Conservation (phyloP, 2,888 invertebrate species). For the Incurvaria masculella region DNA sequence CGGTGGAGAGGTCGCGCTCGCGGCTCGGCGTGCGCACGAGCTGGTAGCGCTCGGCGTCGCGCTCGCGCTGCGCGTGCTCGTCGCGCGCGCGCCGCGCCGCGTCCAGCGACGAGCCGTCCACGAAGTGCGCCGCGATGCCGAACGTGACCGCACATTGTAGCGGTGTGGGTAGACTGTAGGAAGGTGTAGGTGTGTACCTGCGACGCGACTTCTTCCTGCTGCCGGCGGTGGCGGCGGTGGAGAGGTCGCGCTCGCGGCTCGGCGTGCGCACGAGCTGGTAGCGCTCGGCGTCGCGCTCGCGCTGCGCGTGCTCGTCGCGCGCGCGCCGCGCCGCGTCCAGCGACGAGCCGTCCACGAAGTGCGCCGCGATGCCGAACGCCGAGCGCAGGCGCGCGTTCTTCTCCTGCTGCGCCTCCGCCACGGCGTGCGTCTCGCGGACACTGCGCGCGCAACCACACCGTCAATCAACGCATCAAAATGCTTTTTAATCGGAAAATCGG, state of each 20-base stretch:
- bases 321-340: constrained; percentile 73
- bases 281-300: constrained; percentile 38
- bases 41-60: constrained; percentile 61
- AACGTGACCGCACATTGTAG: constrained; percentile 63
- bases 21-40: constrained; percentile 74
- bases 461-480: no score
- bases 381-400: constrained; percentile 91
- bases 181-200: constrained; percentile 48
- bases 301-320: constrained; percentile 34
- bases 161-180: neutral
- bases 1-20: constrained; percentile 52
- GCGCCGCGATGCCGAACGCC: constrained; percentile 92
- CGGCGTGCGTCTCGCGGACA: constrained; percentile 93
- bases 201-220: constrained; percentile 72
- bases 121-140: constrained; percentile 90
- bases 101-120: constrained; percentile 91
- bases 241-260: constrained; percentile 58
- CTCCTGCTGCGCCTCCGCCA: constrained; percentile 93
- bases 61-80: constrained; percentile 25
- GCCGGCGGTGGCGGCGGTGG: constrained; percentile 31
- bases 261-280: constrained; percentile 79
- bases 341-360: constrained; percentile 92
- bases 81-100: constrained; percentile 61
- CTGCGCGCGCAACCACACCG: constrained; percentile 44
- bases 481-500: no score